phyloP scores from a whole-genome alignment of 2,888 invertebrate species.

The Acronicta alni region DNA sequence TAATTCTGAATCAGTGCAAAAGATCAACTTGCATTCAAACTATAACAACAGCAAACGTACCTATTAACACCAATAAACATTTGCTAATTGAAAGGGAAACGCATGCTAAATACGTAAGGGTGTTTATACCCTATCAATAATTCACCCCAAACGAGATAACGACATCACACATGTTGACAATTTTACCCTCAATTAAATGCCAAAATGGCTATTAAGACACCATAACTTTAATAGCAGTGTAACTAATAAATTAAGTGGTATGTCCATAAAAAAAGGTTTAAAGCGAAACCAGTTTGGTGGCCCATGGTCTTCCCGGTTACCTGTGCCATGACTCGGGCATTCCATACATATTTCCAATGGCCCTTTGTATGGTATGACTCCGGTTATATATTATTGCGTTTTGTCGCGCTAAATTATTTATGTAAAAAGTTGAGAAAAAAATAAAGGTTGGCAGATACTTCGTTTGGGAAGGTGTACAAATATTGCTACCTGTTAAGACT shows the following conservation, averaged over 20 bases:
- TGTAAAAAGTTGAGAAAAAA: constrained; percentile 31
- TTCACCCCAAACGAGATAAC: constrained; percentile 24
- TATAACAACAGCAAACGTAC: background rate
- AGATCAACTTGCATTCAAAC: background rate
- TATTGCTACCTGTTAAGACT: constrained; percentile 43
- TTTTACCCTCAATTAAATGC: constrained; percentile 48
- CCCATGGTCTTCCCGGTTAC: constrained; percentile 57
- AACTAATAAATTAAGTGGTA: constrained; percentile 49
- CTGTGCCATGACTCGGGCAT: constrained; percentile 62
- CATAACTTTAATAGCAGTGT: constrained; percentile 52
- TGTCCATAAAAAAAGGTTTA: constrained; percentile 46
- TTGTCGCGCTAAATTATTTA: constrained; percentile 34
- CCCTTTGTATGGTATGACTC: constrained; percentile 38
- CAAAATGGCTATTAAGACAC: constrained; percentile 47
- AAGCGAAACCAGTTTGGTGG: constrained; percentile 53
- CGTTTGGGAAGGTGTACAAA: constrained; percentile 33
- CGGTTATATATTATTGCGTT: constrained; percentile 27
- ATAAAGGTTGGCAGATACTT: constrained; percentile 13
- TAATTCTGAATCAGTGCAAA: background rate
- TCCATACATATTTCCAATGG: constrained; percentile 60
- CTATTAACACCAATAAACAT: constrained; percentile 1
- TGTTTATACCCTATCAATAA: constrained; percentile 21
- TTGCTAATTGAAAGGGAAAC: constrained; percentile 3
- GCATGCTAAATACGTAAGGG: constrained; percentile 6
- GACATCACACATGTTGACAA: constrained; percentile 36